These are phyloP conservation scores for Platygyra sinensis DNA, from an alignment of 64 coral and sea anemone species.

Conservation along the genomic window DNA sequence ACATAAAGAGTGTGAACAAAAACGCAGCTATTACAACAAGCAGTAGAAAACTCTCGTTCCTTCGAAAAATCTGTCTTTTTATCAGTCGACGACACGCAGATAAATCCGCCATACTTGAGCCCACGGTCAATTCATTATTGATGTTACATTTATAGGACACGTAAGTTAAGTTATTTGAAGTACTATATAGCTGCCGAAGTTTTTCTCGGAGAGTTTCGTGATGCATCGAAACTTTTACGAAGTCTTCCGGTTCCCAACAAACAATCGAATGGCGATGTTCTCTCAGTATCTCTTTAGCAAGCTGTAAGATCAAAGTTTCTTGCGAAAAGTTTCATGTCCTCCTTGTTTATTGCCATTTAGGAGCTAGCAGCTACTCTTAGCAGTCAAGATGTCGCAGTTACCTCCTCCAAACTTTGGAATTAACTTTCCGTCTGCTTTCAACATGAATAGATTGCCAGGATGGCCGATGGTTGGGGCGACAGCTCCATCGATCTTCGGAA, in stretches of 20 bases:
- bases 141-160: not conserved
- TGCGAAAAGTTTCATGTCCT: not conserved
- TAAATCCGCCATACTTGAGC: slow-evolving; percentile 16
- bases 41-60: slow-evolving; percentile 20
- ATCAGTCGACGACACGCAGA: not conserved
- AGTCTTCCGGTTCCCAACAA: not conserved
- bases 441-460: not conserved
- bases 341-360: not conserved
- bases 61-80: slow-evolving; percentile 41
- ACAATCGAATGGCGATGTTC: not conserved
- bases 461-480: not conserved
- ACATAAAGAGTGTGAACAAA: not conserved
- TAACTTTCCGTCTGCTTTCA: not conserved
- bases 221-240: not conserved
- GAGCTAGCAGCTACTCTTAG: not conserved
- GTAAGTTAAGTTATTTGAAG: not conserved
- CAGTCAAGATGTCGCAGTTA: slow-evolving; percentile 28
- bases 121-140: not conserved
- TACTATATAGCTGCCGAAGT: not conserved
- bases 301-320: not conserved
- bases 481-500: slow-evolving; percentile 3
- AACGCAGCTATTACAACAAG: not conserved
- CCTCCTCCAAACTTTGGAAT: slow-evolving; percentile 37
- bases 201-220: not conserved
- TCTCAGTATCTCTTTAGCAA: not conserved